A percentile compares a stretch with the other conserved stretches of the same genome.
Conservation (phyloP, 2,797 vertebrate genomes). For the Pelobates cultripes region DNA sequence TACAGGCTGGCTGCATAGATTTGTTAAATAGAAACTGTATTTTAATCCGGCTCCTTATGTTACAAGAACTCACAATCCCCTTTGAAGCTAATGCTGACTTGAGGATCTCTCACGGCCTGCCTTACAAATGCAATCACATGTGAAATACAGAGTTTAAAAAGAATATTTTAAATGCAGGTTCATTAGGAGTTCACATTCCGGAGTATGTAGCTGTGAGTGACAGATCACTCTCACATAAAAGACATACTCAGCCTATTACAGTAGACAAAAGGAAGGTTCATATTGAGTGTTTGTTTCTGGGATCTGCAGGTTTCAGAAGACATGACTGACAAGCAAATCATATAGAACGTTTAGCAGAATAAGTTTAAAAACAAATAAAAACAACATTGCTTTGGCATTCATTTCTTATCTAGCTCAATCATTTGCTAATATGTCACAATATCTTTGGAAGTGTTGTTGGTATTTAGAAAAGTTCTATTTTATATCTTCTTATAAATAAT, state of each 20-base stretch:
- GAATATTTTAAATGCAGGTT: slow-evolving; percentile 47
- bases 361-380: slow-evolving; percentile 10
- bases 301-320: slow-evolving; percentile 2
- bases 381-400: too few relatives aligned
- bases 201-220: slow-evolving; percentile 20
- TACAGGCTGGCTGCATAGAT: too few relatives aligned
- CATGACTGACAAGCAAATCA: slow-evolving; percentile 14
- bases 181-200: slow-evolving; percentile 34
- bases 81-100: slow-evolving; percentile 33
- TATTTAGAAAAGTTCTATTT: too few relatives aligned
- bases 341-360: not conserved
- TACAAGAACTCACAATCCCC: slow-evolving; percentile 13
- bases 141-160: slow-evolving; percentile 32
- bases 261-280: slow-evolving; percentile 9
- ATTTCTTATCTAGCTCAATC: too few relatives aligned
- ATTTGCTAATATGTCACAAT: too few relatives aligned
- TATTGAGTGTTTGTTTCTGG: slow-evolving; percentile 17
- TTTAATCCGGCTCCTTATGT: slow-evolving; percentile 9
- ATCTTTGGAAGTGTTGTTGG: too few relatives aligned
- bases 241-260: slow-evolving; percentile 31
- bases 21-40: not conserved
- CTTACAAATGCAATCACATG: slow-evolving; percentile 38
- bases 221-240: slow-evolving; percentile 39
- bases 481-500: too few relatives aligned
- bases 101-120: slow-evolving; percentile 21